phyloP scores from a whole-genome alignment of 2,888 invertebrate genomes.

The Cerceris ruficornis region DNA sequence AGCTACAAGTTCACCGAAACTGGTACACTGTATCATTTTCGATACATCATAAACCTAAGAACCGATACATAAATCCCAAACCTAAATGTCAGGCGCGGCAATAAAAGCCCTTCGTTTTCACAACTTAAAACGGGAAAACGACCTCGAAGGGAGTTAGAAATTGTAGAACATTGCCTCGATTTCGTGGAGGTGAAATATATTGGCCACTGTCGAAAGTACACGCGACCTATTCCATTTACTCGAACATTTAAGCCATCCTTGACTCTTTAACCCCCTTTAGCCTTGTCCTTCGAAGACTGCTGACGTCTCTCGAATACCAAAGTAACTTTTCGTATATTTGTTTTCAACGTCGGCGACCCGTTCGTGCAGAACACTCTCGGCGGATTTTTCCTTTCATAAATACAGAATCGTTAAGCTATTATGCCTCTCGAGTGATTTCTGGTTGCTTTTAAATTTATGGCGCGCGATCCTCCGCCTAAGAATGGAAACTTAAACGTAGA shows the following conservation, averaged over 20 bases:
- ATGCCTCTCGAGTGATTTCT: not conserved
- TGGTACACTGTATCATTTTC: too few species aligned
- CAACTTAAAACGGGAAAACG: not conserved
- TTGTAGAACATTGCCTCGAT: conserved; percentile 1
- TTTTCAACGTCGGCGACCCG: not conserved
- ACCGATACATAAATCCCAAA: too few species aligned
- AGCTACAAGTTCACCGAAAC: too few species aligned
- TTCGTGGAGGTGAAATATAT: conserved; percentile 26
- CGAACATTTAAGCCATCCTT: conserved; percentile 24
- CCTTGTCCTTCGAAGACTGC: conserved; percentile 5
- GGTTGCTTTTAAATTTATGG: too few species aligned
- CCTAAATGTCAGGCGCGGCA: too few species aligned
- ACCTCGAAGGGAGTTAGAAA: not conserved
- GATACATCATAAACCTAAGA: too few species aligned
- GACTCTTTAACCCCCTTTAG: not conserved
- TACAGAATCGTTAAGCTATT: not conserved
- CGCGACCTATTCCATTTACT: conserved; percentile 25
- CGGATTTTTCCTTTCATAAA: not conserved
- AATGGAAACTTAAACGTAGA: too few species aligned
- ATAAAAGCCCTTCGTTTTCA: too few species aligned
- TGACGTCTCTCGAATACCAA: conserved; percentile 22
- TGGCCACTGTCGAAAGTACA: conserved; percentile 7
- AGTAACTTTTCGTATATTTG: not conserved
- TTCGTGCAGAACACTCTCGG: not conserved
- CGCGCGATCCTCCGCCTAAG: too few species aligned